Percentiles rank a stretch among this genome's conserved stretches.
Evolutionary conservation across 1,140 invertebrate genomes (phyloP).

Genomic region (Leptestheria dahalacensis): DNA sequence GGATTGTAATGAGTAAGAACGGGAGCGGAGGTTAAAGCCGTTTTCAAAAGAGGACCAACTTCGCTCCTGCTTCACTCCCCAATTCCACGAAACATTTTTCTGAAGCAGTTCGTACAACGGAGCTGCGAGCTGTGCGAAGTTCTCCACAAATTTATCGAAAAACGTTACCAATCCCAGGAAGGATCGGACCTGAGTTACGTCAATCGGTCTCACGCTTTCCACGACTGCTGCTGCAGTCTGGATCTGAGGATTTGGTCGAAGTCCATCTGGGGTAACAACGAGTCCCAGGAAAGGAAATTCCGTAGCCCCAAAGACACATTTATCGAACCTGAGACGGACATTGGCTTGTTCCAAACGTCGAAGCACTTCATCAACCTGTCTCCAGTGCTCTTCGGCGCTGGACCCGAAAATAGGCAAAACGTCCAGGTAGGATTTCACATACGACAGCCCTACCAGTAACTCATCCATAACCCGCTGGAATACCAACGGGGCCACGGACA

Average conservation of each 20-base stretch:
- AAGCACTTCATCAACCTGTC: slow-evolving; percentile 20
- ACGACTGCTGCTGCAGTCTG: slow-evolving; percentile 29
- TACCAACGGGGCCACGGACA: slow-evolving; percentile 19
- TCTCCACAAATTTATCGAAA: slow-evolving; percentile 30
- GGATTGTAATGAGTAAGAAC: background rate
- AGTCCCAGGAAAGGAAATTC: slow-evolving; percentile 26
- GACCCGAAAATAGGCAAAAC: slow-evolving; percentile 21
- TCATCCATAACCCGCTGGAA: slow-evolving; percentile 23
- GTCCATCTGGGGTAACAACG: slow-evolving; percentile 24
- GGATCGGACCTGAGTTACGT: slow-evolving; percentile 24
- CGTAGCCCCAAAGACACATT: slow-evolving; percentile 25
- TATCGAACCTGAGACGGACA: slow-evolving; percentile 25
- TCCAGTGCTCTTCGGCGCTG: slow-evolving; percentile 19
- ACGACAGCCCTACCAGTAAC: slow-evolving; percentile 9
- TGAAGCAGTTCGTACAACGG: slow-evolving; percentile 25
- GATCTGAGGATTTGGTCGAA: slow-evolving; percentile 18
- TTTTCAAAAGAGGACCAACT: background rate
- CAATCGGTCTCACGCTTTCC: slow-evolving; percentile 23
- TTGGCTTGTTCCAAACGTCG: slow-evolving; percentile 18
- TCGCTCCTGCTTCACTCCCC: background rate
- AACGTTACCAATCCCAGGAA: slow-evolving; percentile 29
- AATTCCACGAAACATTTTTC: background rate
- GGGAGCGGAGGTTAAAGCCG: background rate
- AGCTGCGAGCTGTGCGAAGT: slow-evolving; percentile 25
- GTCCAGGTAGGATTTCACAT: slow-evolving; percentile 15